Evolutionary conservation across 2,888 invertebrate species (phyloP).

Genomic region (Protophormia terraenovae): DNA sequence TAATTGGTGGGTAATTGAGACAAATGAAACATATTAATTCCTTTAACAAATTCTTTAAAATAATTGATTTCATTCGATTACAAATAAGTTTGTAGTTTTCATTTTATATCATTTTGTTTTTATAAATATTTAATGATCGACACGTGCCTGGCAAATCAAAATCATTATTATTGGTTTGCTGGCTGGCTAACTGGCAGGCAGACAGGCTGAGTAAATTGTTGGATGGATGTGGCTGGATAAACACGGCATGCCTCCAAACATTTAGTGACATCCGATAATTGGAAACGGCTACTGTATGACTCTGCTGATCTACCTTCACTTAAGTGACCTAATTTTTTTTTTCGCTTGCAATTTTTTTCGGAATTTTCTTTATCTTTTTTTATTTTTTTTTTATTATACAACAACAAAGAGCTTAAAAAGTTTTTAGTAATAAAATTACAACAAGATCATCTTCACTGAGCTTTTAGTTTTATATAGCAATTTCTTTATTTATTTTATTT

Average conservation of each 20-base stretch:
- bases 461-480: constrained; percentile 32
- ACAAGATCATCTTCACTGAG: constrained; percentile 63
- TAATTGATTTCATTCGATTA: constrained; percentile 65
- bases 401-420: neutral
- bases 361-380: constrained; percentile 32
- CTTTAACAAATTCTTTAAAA: constrained; percentile 52
- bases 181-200: neutral
- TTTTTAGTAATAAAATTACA: neutral
- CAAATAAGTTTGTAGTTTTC: constrained; percentile 30
- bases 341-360: neutral
- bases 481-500: constrained; percentile 1
- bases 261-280: constrained; percentile 55
- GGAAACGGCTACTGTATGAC: neutral
- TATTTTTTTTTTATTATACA: constrained; percentile 11
- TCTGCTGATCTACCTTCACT: constrained; percentile 37
- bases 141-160: constrained; percentile 67
- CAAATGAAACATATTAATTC: constrained; percentile 52
- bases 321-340: constrained; percentile 60
- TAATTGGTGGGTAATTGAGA: constrained; percentile 56
- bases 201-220: neutral
- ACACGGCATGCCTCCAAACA: constrained; percentile 29
- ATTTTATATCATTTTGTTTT: constrained; percentile 43
- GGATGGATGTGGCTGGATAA: constrained; percentile 27
- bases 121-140: constrained; percentile 60
- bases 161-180: constrained; percentile 20